Evolutionary conservation across 2,113 vertebrate genomes (phyloP), one percentile per base, ranked within the genome.

Genomic region (Channa maculata): DNA sequence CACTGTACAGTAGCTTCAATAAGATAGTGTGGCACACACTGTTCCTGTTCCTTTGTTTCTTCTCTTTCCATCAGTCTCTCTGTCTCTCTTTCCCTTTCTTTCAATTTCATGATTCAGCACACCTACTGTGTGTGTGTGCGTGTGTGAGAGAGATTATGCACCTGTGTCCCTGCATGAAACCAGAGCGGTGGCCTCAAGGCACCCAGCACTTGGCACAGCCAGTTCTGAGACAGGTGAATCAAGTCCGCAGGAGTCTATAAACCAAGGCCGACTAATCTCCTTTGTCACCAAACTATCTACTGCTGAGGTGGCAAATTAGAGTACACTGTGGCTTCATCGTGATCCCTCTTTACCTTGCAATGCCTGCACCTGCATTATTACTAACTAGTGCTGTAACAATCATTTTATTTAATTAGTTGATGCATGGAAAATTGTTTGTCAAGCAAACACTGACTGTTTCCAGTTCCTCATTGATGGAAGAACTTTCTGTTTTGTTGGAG

Each of bases 191-290:
- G 75, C 77, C 75, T 86, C 65, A 24, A 75, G 74, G 75, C 69
- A 61, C 78, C 1, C 3, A 79, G 46, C 64, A 70, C 75, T 84
- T 86, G 86, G 85, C 72, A 38, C n/a, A 33, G 64, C 50, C 77
- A 72, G 3, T 74, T 71, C 70, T 57, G 15, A 70, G 63, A 80
- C 88, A 91, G 77, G 88, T 91, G 88, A 88, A 77, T 60, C 45
- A 49, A 58, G 52, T 80, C 75, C 75, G 63, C 45, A 2, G 69
- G 80, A 84, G 65, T 75, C 74, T 60, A 64, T 80, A 80, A 82
- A 86, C 64, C 63, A 53, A 85, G 68, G 61, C 75, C 45, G 24
- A 50, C 69, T 89, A 88, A 92, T 87, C 86, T 79, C 39, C 62
- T 83, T 71, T 85, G 71, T 72, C 75, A 71, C 53, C 33, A 36